Base-by-base conservation (phyloP, 2,888 invertebrate species). In the Eudiplozoon nipponicum region DNA sequence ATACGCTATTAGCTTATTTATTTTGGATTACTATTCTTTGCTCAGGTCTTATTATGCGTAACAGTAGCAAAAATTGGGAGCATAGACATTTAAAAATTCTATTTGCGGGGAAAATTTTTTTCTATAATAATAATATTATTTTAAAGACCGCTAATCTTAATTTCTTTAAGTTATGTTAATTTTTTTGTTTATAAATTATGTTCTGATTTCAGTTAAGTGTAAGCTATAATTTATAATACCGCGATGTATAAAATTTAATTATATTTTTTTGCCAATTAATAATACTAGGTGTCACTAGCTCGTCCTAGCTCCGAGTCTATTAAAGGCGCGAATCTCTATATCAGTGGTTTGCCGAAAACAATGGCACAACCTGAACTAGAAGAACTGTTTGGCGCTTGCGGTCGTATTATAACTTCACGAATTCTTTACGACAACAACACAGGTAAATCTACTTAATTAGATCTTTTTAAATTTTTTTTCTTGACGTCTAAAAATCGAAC, bases 321-420 rank as follows among this genome's bases (percentile, higher is more conserved):
- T 47, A 59, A 59, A 49, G 56, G 55, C 42, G 57, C 58, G 45
- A 59, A 60, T 50, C 51, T 60, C 48, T 60, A 60, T 52, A 55
- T 60, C 47, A 54, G 55, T 51, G 57, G 58, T 47, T 50, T 60
- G 48, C 56, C 57, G 35, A 55, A 55, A 49, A 52, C 52, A 47
- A 50, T 59, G 51, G 55, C 56, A 45, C 59, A 60, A 49, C 50
- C 52, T 49, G 59, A 59, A 50, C 51, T 60, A 50, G 57, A 59
- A 51, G 51, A 52, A 48, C 51, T 59, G 47, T 60, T 60, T 50
- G 50, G 52, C 43, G 50, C 51, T 45, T 57, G 53, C 49, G 60
- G 60, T 41, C 49, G 49, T 48, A 59, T 60, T 49, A 57, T 60
- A 47, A 56, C 57, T 38, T 56, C 59, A 45, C 51, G 57, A 52